Evolutionary conservation across 2,113 vertebrate genomes (phyloP).

Genomic region (Pongo pygmaeus): DNA sequence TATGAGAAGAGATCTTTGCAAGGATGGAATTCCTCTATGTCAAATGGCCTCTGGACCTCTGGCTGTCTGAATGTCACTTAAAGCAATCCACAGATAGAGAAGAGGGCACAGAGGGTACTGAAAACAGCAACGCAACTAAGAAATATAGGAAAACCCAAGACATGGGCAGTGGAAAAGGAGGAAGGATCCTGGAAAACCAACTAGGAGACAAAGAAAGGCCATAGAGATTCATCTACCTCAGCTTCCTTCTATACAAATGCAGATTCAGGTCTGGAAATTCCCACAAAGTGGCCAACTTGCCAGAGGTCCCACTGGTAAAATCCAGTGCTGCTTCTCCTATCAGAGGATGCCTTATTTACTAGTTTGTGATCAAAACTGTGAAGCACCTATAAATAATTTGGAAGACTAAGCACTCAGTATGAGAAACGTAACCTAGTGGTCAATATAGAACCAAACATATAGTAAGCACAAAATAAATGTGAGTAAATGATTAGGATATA

Average conservation of each 20-base stretch:
- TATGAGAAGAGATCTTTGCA: slow-evolving; percentile 71
- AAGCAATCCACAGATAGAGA: background rate
- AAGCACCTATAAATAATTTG: background rate
- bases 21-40: slow-evolving; percentile 71
- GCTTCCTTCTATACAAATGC: accelerated
- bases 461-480: background rate
- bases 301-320: background rate
- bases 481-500: background rate
- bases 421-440: background rate
- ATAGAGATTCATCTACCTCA: background rate
- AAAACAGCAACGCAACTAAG: background rate
- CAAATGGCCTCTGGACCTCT: background rate
- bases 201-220: background rate
- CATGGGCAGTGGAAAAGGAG: background rate
- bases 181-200: background rate
- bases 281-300: background rate
- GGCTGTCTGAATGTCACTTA: background rate
- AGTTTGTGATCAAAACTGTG: background rate
- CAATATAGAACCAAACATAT: background rate
- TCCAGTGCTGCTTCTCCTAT: background rate
- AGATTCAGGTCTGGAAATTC: background rate
- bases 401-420: background rate
- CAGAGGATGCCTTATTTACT: background rate
- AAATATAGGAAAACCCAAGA: background rate
- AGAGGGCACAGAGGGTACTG: background rate